phyloP scores from a whole-genome alignment of 2,113 vertebrate genomes.

The Anguilla rostrata region DNA sequence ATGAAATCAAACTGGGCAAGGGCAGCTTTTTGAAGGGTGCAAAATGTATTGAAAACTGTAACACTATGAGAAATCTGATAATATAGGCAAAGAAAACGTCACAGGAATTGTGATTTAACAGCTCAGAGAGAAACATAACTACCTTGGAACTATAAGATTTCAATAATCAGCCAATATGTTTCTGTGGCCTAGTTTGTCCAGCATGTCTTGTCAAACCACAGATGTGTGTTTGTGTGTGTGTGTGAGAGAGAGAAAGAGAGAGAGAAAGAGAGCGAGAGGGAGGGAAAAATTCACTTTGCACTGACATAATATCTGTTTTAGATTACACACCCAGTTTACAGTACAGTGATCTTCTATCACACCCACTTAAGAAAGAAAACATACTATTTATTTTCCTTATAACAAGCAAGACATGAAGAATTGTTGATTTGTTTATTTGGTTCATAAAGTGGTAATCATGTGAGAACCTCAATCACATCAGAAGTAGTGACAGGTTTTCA shows the following conservation, averaged over 20 bases:
- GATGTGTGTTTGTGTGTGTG: not conserved
- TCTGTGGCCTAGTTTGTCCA: not conserved
- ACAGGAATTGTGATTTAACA: not conserved
- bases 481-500: not conserved
- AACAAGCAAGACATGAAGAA: conserved; percentile 52
- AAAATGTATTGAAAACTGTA: not conserved
- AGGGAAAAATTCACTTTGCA: conserved; percentile 14
- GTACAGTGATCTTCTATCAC: conserved; percentile 58
- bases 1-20: not conserved
- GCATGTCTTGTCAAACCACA: conserved; percentile 15
- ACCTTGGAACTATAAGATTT: not conserved
- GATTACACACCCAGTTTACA: conserved; percentile 52
- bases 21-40: not conserved
- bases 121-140: not conserved
- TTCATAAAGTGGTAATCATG: not conserved
- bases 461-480: not conserved
- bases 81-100: not conserved
- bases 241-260: not conserved
- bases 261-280: conserved; percentile 19
- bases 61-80: not conserved
- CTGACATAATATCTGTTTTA: conserved; percentile 51
- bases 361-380: conserved; percentile 52
- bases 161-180: not conserved
- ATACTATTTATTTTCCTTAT: conserved; percentile 49
- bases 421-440: conserved; percentile 45